Conservation (phyloP, 30 jellyfish, hydroid and myxozoan species). For the Aurelia aurita region DNA sequence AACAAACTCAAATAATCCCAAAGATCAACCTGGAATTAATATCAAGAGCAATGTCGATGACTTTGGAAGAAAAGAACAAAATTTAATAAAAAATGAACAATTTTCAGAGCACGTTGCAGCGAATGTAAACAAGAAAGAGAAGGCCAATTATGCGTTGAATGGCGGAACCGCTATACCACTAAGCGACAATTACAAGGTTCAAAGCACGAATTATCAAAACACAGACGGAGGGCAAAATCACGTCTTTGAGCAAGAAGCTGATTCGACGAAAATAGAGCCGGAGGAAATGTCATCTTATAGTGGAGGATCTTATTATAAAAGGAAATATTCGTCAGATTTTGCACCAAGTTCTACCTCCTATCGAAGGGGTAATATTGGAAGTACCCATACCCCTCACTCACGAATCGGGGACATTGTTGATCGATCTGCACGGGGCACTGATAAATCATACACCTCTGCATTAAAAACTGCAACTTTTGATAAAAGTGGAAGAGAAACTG, state of each 20-base stretch:
- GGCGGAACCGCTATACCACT: conserved; percentile 52
- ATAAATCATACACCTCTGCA: conserved; percentile 24
- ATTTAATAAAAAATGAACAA: background rate
- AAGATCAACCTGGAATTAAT: background rate
- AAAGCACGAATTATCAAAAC: conserved; percentile 1
- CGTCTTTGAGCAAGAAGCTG: background rate
- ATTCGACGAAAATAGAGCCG: background rate
- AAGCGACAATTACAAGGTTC: background rate
- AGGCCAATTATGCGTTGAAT: conserved; percentile 27
- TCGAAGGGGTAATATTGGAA: background rate
- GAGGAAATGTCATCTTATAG: conserved; percentile 1
- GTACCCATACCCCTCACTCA: background rate
- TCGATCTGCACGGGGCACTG: conserved; percentile 3
- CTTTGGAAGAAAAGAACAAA: background rate
- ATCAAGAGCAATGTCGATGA: background rate
- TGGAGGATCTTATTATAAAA: conserved; percentile 23
- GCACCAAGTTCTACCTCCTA: conserved; percentile 10
- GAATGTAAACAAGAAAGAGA: background rate
- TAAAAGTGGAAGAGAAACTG: conserved; percentile 60
- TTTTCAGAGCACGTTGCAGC: background rate
- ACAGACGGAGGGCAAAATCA: background rate
- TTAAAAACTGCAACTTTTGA: conserved; percentile 17
- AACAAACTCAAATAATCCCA: background rate
- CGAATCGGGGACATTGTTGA: background rate
- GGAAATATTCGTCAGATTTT: conserved; percentile 18